Percentiles rank a stretch among this genome's conserved stretches.
These are phyloP conservation scores for Adrianichthys oophorus DNA, from an alignment of 2,797 vertebrate genomes.

Conservation along the genomic window DNA sequence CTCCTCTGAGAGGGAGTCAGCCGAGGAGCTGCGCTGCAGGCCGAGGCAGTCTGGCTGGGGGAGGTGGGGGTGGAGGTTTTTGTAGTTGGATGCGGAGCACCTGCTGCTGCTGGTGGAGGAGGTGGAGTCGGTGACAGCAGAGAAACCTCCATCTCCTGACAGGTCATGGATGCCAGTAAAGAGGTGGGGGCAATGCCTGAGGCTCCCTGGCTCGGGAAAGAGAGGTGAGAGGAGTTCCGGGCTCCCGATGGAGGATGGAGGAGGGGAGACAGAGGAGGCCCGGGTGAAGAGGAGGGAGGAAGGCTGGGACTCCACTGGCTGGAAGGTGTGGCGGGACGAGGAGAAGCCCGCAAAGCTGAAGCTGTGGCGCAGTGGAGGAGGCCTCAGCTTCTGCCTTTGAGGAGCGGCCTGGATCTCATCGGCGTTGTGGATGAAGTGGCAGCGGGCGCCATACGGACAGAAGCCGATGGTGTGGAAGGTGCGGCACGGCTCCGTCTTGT, in stretches of 20 bases:
- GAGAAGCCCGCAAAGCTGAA: conserved; percentile 82
- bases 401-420: conserved; percentile 62
- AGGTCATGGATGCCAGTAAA: conserved; percentile 53
- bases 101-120: background rate
- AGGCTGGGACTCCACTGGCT: conserved; percentile 47
- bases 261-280: conserved; percentile 70
- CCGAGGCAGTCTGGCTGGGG: conserved; percentile 48
- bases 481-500: conserved; percentile 84
- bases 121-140: conserved; percentile 56
- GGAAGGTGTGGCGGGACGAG: conserved; percentile 60
- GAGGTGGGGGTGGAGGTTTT: conserved; percentile 10
- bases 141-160: conserved; percentile 40
- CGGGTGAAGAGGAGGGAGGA: conserved; percentile 60
- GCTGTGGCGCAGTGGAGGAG: conserved; percentile 78
- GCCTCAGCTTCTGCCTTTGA: conserved; percentile 46
- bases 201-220: conserved; percentile 49
- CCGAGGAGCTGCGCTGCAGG: conserved; percentile 79
- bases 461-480: conserved; percentile 85
- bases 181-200: conserved; percentile 60
- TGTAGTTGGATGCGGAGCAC: background rate
- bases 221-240: conserved; percentile 69
- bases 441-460: conserved; percentile 84
- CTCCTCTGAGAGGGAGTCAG: conserved; percentile 84
- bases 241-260: conserved; percentile 66
- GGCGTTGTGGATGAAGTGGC: conserved; percentile 85